Base-by-base conservation (phyloP, 2,113 vertebrate species). In the Dolichallabes microphthalmus region DNA sequence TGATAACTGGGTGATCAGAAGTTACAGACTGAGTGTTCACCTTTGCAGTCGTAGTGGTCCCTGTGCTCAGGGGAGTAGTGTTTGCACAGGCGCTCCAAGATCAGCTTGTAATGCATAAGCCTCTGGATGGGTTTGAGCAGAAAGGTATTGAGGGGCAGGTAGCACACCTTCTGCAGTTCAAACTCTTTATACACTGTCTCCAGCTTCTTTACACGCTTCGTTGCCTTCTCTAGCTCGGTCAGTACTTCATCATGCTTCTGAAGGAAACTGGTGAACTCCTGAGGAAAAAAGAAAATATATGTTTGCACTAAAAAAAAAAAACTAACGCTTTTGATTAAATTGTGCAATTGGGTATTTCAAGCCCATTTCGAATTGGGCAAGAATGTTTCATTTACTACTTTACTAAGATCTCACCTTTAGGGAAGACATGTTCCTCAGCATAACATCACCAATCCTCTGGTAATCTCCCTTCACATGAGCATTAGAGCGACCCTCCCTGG, bases 81-180 rank as follows among this genome's bases (percentile, higher is more conserved):
- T 30, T 89, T 94, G 88, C 97, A 98, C 27, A 99, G 94, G 15
- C 97, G 93, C 60, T 94, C 93, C 88, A 99, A 94, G 89, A 98
- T 96, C 90, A 96, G 91, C 80, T 96, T 97, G 94, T 99, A 99
- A 92, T 98, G 96, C 91, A 96, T 95, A 88, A 97, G 96, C 4
- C 98, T 95, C 94, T 99, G 98, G 90, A 96, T 95, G 30, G 98
- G 98, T 90, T 98, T 99, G 79, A 99, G 96, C 88, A 99, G 94
- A 89, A 99, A 98, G 0, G 95, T 95, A 93, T 95, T 97, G 87
- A 99, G 96, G 0, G 98, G 98, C 90, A 99, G 90, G 92, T 99
- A 98, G 94, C 98, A 99, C 79, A 99, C 97, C 81, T 97, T 97
- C 95, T 98, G 97, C 83, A 97, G 95, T 89, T 99, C 98, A 71